phyloP scores from a whole-genome alignment of 2,888 invertebrate species.

The Hirtodrosophila confusa region DNA sequence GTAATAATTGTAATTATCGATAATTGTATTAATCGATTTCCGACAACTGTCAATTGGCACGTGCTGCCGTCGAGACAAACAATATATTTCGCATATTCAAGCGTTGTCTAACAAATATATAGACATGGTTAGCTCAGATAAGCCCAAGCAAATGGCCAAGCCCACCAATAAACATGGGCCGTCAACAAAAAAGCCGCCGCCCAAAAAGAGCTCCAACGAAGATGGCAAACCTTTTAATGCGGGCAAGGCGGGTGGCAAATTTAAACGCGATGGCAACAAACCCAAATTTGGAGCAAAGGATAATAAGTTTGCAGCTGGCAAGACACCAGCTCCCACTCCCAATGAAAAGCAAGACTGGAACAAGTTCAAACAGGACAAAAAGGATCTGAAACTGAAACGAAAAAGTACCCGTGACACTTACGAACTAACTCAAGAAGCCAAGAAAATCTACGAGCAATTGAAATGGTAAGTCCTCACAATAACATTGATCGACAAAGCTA shows the following conservation, averaged over 20 bases:
- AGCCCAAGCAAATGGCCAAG: background rate
- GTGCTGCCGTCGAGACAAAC: constrained; percentile 35
- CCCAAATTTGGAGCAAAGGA: constrained; percentile 3
- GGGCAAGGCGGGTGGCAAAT: constrained; percentile 5
- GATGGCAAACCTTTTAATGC: background rate
- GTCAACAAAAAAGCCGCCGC: background rate
- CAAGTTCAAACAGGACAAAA: constrained; percentile 90
- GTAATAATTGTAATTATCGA: background rate
- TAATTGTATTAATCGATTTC: background rate
- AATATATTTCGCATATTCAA: constrained; percentile 2
- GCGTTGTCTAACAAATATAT: background rate
- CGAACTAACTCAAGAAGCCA: constrained; percentile 86
- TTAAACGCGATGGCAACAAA: constrained; percentile 16
- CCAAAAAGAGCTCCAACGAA: background rate
- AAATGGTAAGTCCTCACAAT: constrained; percentile 74
- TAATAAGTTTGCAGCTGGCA: constrained; percentile 18
- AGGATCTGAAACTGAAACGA: constrained; percentile 88
- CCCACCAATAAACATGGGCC: background rate
- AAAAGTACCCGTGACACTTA: constrained; percentile 86
- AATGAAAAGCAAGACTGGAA: constrained; percentile 89
- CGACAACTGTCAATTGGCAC: constrained; percentile 29
- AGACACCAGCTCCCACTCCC: background rate
- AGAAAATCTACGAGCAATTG: constrained; percentile 86
- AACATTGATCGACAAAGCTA: too few species aligned
- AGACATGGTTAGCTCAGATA: constrained; percentile 17